These are phyloP conservation scores for Athrips mouffetella DNA, from an alignment of 2,888 invertebrate species.

Conservation along the genomic window DNA sequence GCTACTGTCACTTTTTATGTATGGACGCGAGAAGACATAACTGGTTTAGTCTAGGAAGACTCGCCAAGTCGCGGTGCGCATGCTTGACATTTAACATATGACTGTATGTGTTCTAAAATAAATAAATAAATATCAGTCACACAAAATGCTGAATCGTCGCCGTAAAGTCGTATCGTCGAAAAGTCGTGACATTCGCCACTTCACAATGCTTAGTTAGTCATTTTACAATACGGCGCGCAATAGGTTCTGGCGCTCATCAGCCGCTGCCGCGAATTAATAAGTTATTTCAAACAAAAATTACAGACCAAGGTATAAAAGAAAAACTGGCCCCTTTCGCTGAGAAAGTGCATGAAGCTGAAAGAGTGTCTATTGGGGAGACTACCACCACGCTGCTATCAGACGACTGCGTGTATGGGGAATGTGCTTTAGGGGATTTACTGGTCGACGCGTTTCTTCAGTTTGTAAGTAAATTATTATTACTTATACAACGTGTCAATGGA, in stretches of 20 bases:
- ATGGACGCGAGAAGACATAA: no score
- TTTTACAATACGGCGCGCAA: neutral
- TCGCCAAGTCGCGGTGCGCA: no score
- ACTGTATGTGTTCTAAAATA: no score
- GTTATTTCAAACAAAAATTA: constrained; percentile 23
- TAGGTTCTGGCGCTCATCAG: neutral
- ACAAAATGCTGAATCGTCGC: no score
- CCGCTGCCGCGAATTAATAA: neutral
- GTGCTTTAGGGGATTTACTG: constrained; percentile 83
- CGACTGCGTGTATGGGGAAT: constrained; percentile 81
- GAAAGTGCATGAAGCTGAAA: constrained; percentile 76
- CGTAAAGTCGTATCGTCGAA: no score
- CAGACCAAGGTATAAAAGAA: constrained; percentile 77
- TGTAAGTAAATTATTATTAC: constrained; percentile 55
- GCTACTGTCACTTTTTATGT: no score
- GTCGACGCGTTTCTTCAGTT: constrained; percentile 81
- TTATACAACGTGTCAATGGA: neutral
- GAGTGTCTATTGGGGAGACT: constrained; percentile 76
- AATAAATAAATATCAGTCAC: no score
- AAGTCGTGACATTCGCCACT: no score
- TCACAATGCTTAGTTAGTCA: no score
- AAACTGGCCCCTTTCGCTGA: constrained; percentile 81
- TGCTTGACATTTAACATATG: no score
- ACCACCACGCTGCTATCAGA: constrained; percentile 70
- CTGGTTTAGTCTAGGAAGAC: no score